Evolutionary conservation across 2,888 invertebrate genomes (phyloP), one percentile per base, ranked within the genome.

Genomic region (Sinopyrophorus schimmeli): DNA sequence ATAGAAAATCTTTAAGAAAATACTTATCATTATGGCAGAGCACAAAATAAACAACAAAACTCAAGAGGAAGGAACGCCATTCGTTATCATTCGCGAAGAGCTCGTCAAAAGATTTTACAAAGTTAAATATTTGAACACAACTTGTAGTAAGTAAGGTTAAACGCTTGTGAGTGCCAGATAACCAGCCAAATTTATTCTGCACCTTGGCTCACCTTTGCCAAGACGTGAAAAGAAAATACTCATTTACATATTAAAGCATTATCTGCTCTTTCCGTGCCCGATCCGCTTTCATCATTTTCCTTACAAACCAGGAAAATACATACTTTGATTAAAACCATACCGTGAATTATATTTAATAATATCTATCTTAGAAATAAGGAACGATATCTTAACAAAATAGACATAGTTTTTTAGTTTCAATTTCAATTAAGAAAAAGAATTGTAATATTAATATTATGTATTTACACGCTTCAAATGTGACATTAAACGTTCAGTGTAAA

Each of bases 161-260:
- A 61, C 61, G 61, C 61, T 63, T 64, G 63, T 61, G 62, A 64
- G 62, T 58, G 58, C 63, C 54, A 62, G 66, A 66, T 66, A 66
- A 66, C 65, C 58, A 54, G 55, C 54, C 43, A 60, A 66, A 67
- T 67, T 67, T 66, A 67, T 67, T 67, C 67, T 61, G 60, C 64
- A 65, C 67, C 66, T 66, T 63, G 60, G 60, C 64, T 68, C 65
- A 61, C 65, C 64, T 64, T 65, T 59, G 50, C 48, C 47, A 42
- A 46, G 53, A 55, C 53, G 56, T 55, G 59, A 61, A 68, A 66
- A 68, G 68, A 68, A 67, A 69, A 69, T 65, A 67, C 62, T 64
- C 65, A 68, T 69, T 69, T 67, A 65, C 69, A 69, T 69, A 68
- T 67, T 65, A 66, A 68, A 67, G 66, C 64, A 67, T 67, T 67